Evolutionary conservation across 2,113 vertebrate species (phyloP), one percentile per base, ranked within the genome.

Genomic region (Caranx melampygus): DNA sequence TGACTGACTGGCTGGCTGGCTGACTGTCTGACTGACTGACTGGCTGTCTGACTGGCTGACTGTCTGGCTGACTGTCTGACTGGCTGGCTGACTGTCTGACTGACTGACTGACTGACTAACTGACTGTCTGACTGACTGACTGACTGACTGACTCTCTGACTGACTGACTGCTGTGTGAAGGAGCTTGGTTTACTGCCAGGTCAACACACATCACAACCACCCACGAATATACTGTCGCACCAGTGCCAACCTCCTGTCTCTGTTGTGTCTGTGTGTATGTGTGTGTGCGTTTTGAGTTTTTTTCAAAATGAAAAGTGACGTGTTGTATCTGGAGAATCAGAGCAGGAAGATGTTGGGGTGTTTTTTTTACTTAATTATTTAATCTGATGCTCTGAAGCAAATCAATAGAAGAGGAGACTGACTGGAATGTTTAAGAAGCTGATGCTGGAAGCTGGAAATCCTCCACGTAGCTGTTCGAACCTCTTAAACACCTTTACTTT

Each of bases 311-410:
- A 26, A 26, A 26, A 26, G 26, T 26, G 26, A 26, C 26, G 26
- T 26, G 26, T 26, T 26, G 26, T 26, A 26, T 26, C 26, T 1
- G 26, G 26, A 26, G 26, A 26, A 33, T 73, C 42, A 2, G 54
- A 55, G 34, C 6, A 12, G 15, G 51, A 66, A 35, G 33, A 44
- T 31, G 31, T 64, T 4, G n/a, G 52, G 14, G 18, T 78, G 7
- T 52, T 73, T 67, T 67, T 52, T 26, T 20, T 40, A 9, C 11
- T 14, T 74, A 77, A 83, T 72, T 81, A 79, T 86, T 84, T 72
- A 61, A 83, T 73, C 59, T 40, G 63, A 79, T 37, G 37, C 73
- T 70, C 5, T 31, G 45, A 63, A 44, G 49, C 1, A 21, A 86
- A 86, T 81, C 81, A 6, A 83, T 81, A 20, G 1, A 1, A 14